Base-by-base conservation (phyloP, 2,113 vertebrate genomes). In the Charina bottae region DNA sequence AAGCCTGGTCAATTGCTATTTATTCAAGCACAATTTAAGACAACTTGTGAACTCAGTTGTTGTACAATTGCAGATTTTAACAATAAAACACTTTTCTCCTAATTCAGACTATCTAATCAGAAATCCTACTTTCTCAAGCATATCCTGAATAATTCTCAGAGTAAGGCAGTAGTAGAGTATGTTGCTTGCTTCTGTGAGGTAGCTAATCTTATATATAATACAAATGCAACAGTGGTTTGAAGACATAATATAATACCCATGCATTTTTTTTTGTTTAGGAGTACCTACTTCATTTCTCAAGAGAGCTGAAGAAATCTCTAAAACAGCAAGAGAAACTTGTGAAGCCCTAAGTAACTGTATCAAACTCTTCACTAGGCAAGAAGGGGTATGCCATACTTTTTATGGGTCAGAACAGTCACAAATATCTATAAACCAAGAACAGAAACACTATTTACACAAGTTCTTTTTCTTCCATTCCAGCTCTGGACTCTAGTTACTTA, bases 301-400 rank as follows among this genome's bases (percentile, higher is more conserved):
- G 94, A 98, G 98, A 97, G 97, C 98, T 87, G 97, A 98, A 90
- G 97, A 98, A n/a, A 97, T 99, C 91, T 98, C 98, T 84, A 98
- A 98, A 94, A 95, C 98, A 85, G 99, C 99, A 88, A 97, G 97
- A 85, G 97, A 99, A 95, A 98, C 98, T 33, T 98, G 97, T 88
- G 97, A 97, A 87, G 97, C 97, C 78, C 96, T 99, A 90, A 96
- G 94, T 37, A 96, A 98, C 89, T 99, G 99, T 94, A 98, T 99
- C 89, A 95, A 96, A 90, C 96, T 99, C 64, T 98, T 99, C 96
- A 97, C 97, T 93, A 98, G 96, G 94, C 98, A 98, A 94, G 98
- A 99, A 96, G 98, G 97, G 98, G 99, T 99, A 97, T 88, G 64
- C 3, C 17, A 53, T 88, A 53, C 12, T 42, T 62, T 46, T 24